A percentile compares a stretch with the other conserved stretches of the same genome.
phyloP scores from a whole-genome alignment of 2,797 vertebrate genomes.

The Channallabes apus region DNA sequence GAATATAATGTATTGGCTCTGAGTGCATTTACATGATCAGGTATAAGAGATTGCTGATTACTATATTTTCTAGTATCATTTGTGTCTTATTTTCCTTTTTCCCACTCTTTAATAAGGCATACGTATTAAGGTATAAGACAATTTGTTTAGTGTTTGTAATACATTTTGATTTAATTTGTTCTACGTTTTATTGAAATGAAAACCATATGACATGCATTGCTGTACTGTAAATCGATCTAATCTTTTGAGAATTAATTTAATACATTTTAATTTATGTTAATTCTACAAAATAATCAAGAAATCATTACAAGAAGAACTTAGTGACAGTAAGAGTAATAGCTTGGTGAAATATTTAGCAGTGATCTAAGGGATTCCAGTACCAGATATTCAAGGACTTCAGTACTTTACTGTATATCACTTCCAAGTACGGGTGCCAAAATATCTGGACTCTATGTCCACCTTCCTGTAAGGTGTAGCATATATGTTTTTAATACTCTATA shows the following conservation, averaged over 20 bases:
- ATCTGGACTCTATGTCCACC: neutral
- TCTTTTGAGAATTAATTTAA: neutral
- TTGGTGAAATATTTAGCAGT: neutral
- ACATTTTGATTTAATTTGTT: neutral
- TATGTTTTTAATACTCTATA: neutral
- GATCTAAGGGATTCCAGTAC: neutral
- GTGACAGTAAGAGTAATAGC: neutral
- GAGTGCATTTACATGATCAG: neutral
- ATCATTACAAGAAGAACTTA: neutral
- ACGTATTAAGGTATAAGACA: neutral
- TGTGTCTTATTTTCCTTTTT: neutral
- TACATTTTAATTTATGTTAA: neutral
- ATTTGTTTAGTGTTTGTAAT: neutral
- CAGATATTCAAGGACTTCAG: too few species aligned
- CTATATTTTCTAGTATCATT: neutral
- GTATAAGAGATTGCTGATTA: neutral
- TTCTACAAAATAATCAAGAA: neutral
- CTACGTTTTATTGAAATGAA: neutral
- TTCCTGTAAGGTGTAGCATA: neutral
- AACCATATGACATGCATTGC: neutral
- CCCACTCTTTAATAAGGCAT: neutral
- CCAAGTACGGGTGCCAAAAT: neutral
- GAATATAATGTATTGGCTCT: conserved; percentile 9
- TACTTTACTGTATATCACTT: neutral
- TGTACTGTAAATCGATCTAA: neutral